Percentiles rank a stretch among this genome's conserved stretches.
Conservation (phyloP, 2,888 invertebrate genomes). For the Oxystoma pomonae region DNA sequence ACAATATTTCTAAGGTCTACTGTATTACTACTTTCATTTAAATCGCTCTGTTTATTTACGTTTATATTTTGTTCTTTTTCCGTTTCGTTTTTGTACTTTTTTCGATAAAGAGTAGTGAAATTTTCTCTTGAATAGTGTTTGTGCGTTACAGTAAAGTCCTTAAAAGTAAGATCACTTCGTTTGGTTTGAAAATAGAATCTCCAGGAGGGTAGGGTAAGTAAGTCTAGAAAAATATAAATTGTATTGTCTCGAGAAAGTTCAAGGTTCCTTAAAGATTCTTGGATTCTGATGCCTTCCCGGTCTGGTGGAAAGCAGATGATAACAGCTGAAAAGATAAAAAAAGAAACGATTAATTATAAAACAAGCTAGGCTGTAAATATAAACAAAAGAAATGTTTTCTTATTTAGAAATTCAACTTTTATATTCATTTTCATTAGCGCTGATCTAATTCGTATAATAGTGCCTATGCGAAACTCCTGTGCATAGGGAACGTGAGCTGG, state of each 20-base stretch:
- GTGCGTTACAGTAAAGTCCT: constrained; percentile 29
- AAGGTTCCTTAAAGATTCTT: constrained; percentile 47
- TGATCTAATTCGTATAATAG: too few species aligned
- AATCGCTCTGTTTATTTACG: neutral
- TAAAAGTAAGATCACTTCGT: constrained; percentile 28
- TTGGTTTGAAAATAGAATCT: constrained; percentile 29
- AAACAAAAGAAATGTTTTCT: too few species aligned
- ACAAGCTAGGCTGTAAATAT: neutral
- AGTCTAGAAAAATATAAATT: constrained; percentile 48
- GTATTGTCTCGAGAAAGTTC: constrained; percentile 47
- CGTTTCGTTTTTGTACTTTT: neutral
- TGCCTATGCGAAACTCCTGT: too few species aligned
- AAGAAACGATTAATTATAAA: constrained; percentile 5
- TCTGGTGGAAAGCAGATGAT: constrained; percentile 52
- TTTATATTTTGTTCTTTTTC: too few species aligned
- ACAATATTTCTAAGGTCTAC: neutral
- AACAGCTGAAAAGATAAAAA: constrained; percentile 47
- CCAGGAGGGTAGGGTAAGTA: constrained; percentile 46
- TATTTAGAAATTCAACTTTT: too few species aligned
- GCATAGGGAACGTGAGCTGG: too few species aligned
- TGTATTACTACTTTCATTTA: neutral
- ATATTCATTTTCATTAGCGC: too few species aligned
- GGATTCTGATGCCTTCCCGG: constrained; percentile 43
- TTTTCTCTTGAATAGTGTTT: constrained; percentile 21
- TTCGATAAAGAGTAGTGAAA: neutral